Evolutionary conservation across 2,888 invertebrate species (phyloP).

Genomic region (Leptodirus hochenwartii): DNA sequence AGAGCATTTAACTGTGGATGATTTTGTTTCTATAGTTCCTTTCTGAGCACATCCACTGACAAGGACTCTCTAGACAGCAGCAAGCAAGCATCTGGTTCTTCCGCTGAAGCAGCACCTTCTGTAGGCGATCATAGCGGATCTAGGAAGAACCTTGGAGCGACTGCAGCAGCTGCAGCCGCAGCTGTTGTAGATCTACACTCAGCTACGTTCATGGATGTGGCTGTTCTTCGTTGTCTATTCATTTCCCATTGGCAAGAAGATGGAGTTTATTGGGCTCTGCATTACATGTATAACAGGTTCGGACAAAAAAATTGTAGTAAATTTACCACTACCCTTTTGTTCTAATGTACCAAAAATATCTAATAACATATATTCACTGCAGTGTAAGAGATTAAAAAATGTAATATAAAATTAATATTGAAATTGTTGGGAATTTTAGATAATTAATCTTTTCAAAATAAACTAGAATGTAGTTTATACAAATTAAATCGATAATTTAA

Average conservation of each 20-base stretch:
- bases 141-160: slow-evolving; percentile 15
- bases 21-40: background rate
- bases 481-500: too few species aligned
- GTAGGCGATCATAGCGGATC: slow-evolving; percentile 16
- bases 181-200: slow-evolving; percentile 45
- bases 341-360: too few species aligned
- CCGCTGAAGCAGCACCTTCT: slow-evolving; percentile 9
- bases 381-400: too few species aligned
- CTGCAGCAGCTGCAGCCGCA: slow-evolving; percentile 7
- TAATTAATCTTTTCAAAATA: too few species aligned
- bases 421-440: too few species aligned
- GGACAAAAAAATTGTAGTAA: too few species aligned
- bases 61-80: slow-evolving; percentile 55
- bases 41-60: slow-evolving; percentile 43
- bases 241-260: slow-evolving; percentile 97
- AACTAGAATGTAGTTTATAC: background rate
- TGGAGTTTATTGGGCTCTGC: slow-evolving; percentile 93
- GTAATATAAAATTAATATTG: too few species aligned
- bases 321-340: too few species aligned
- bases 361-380: too few species aligned
- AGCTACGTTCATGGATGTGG: slow-evolving; percentile 93
- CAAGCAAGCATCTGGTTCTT: slow-evolving; percentile 21
- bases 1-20: slow-evolving; percentile 5
- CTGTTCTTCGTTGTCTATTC: slow-evolving; percentile 87
- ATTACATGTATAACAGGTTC: slow-evolving; percentile 76